phyloP scores from a whole-genome alignment of 2,113 vertebrate genomes.

The Periophthalmodon schlosseri region DNA sequence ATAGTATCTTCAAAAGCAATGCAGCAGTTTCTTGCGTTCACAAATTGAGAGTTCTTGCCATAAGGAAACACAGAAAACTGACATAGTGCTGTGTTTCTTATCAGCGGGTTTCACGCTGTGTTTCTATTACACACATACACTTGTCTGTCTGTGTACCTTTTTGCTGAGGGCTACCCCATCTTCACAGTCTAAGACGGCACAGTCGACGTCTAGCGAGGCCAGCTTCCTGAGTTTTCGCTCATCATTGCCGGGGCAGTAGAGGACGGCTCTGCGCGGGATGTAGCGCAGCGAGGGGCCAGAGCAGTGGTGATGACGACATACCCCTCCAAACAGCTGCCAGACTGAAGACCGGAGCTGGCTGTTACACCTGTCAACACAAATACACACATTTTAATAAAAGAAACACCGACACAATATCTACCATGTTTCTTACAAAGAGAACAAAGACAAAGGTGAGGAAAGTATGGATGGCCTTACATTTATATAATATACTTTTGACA shows the following conservation, averaged over 20 bases:
- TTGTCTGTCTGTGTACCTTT: conserved; percentile 81
- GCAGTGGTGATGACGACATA: conserved; percentile 61
- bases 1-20: neutral
- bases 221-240: conserved; percentile 94
- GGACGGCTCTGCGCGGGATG: conserved; percentile 88
- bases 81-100: neutral
- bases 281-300: conserved; percentile 79
- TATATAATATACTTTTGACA: conserved; percentile 25
- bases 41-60: neutral
- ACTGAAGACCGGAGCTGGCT: conserved; percentile 42
- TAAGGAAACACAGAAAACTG: conserved; percentile 13
- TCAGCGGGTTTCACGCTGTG: conserved; percentile 1
- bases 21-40: neutral
- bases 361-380: conserved; percentile 58
- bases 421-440: conserved; percentile 24
- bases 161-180: conserved; percentile 93
- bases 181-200: conserved; percentile 94
- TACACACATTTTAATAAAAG: conserved; percentile 33
- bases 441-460: neutral
- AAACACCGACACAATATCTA: conserved; percentile 9
- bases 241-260: conserved; percentile 94
- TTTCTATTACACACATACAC: conserved; percentile 11
- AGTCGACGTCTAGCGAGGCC: conserved; percentile 87
- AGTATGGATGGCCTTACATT: conserved; percentile 29
- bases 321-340: conserved; percentile 45